A percentile compares a stretch with the other conserved stretches of the same genome.
Evolutionary conservation across 35 echinoderm and acorn worm genomes (phyloP).

Genomic region (Hemicentrotus pulcherrimus): DNA sequence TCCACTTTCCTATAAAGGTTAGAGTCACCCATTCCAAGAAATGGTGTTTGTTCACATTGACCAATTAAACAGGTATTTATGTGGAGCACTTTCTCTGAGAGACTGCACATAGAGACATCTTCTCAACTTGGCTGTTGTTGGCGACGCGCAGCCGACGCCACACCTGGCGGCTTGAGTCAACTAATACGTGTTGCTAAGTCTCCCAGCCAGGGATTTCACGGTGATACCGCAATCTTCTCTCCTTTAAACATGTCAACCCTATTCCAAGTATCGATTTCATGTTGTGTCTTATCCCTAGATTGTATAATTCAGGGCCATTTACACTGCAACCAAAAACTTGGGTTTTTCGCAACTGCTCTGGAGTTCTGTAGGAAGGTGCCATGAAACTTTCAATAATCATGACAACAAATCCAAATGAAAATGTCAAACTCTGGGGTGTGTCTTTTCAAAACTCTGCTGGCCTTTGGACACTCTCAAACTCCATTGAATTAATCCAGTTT

Average conservation of each 20-base stretch:
- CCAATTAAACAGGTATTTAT: neutral
- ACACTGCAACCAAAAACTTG: too few relatives aligned
- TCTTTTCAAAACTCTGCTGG: too few relatives aligned
- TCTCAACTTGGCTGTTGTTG: neutral
- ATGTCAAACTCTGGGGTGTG: too few relatives aligned
- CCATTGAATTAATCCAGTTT: too few relatives aligned
- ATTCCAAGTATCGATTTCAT: slow-evolving; percentile 12
- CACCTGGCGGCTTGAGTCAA: slow-evolving; percentile 35
- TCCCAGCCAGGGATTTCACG: neutral
- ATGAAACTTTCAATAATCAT: too few relatives aligned
- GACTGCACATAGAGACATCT: neutral
- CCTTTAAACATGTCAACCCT: neutral
- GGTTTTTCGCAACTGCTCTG: too few relatives aligned
- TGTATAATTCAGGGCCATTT: neutral
- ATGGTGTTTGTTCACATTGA: neutral
- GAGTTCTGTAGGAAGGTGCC: too few relatives aligned
- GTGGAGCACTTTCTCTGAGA: neutral
- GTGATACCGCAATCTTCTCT: neutral
- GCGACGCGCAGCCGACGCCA: neutral
- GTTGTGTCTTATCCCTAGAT: neutral
- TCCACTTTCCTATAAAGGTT: neutral
- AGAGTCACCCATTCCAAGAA: neutral
- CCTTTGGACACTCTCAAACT: too few relatives aligned
- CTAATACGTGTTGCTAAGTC: slow-evolving; percentile 11
- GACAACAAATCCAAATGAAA: too few relatives aligned